phyloP scores from a whole-genome alignment of 2,797 vertebrate species.

The Clarias fuscus region DNA sequence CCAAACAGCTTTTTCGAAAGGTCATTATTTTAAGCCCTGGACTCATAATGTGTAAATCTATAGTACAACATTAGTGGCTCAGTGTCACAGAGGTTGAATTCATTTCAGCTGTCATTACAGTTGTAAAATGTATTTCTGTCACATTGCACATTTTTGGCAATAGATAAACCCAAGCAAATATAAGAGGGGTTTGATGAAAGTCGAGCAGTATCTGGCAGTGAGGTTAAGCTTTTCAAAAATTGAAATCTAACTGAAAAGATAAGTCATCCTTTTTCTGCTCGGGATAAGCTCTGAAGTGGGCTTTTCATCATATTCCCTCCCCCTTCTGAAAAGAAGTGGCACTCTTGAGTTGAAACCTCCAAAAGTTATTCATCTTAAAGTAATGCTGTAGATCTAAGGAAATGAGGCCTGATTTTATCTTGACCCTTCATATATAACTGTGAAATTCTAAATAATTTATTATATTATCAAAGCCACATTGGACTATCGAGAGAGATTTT shows the following conservation, averaged over 20 bases:
- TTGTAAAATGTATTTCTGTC: slow-evolving; percentile 74
- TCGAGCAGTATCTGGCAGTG: slow-evolving; percentile 66
- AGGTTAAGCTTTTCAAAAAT: slow-evolving; percentile 71
- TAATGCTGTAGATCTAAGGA: slow-evolving; percentile 25
- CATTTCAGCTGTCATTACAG: slow-evolving; percentile 58
- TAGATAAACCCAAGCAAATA: slow-evolving; percentile 73
- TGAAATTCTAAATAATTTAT: slow-evolving; percentile 38
- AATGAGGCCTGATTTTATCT: slow-evolving; percentile 39
- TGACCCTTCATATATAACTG: slow-evolving; percentile 24
- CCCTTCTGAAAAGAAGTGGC: slow-evolving; percentile 27
- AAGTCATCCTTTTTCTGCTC: slow-evolving; percentile 60
- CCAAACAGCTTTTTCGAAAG: slow-evolving; percentile 1
- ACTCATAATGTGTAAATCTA: slow-evolving; percentile 66
- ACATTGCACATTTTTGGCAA: slow-evolving; percentile 64
- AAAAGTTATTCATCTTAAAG: slow-evolving; percentile 38
- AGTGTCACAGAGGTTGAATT: slow-evolving; percentile 56
- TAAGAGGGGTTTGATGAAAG: slow-evolving; percentile 69
- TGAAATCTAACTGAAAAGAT: slow-evolving; percentile 74
- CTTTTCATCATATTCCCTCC: slow-evolving; percentile 62
- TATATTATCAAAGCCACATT: slow-evolving; percentile 33
- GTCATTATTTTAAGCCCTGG: slow-evolving; percentile 36
- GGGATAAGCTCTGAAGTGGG: slow-evolving; percentile 68
- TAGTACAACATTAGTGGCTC: slow-evolving; percentile 57
- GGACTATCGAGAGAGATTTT: slow-evolving; percentile 15
- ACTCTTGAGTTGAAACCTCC: slow-evolving; percentile 34